Percentiles rank a stretch among this genome's conserved stretches.
phyloP scores from a whole-genome alignment of 2,888 invertebrate genomes.

The Callosobruchus maculatus region DNA sequence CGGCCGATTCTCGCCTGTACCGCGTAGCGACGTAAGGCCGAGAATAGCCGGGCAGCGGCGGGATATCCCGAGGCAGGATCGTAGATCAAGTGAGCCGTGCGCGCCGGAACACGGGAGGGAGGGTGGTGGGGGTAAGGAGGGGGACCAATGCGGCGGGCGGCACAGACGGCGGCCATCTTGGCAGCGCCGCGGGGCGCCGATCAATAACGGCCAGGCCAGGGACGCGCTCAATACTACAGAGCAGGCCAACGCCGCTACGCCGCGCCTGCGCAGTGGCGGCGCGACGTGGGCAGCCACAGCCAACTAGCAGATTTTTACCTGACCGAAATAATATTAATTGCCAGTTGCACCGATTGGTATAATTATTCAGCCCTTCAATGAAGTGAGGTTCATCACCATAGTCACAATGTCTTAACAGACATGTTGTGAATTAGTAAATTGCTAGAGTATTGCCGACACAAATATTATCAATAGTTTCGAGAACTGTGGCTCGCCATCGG shows the following conservation, averaged over 20 bases:
- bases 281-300: background rate
- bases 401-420: too few relatives aligned
- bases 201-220: conserved; percentile 43
- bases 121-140: conserved; percentile 29
- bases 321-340: too few relatives aligned
- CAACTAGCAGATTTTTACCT: background rate
- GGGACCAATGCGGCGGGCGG: conserved; percentile 39
- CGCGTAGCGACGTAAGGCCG: conserved; percentile 12
- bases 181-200: conserved; percentile 24
- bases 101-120: conserved; percentile 27
- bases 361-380: too few relatives aligned
- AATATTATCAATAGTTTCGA: too few relatives aligned
- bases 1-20: conserved; percentile 14
- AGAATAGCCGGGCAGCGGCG: conserved; percentile 17
- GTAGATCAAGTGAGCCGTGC: conserved; percentile 39
- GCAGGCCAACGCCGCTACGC: conserved; percentile 8
- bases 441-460: too few relatives aligned
- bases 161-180: conserved; percentile 48
- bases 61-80: conserved; percentile 37
- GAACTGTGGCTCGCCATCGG: too few relatives aligned
- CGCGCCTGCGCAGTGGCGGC: conserved; percentile 10
- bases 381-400: too few relatives aligned
- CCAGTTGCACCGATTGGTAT: too few relatives aligned
- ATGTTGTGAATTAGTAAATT: too few relatives aligned
- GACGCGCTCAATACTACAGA: conserved; percentile 41